A percentile compares a stretch with the other conserved stretches of the same genome.
Conservation (phyloP, 2,797 vertebrate species). For the Columba guinea region DNA sequence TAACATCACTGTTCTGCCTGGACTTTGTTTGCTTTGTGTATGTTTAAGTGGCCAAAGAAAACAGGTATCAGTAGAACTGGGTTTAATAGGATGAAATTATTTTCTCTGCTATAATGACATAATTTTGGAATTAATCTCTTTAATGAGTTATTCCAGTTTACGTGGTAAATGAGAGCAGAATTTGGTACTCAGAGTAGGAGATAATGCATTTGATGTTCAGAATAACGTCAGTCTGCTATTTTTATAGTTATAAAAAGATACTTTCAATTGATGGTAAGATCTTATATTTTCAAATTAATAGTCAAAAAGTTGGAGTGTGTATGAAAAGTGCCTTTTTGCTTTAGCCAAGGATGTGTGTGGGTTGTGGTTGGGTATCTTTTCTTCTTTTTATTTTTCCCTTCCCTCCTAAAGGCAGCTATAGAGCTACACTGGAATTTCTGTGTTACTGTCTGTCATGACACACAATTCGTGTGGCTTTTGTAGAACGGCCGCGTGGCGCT, state of each 20-base stretch:
- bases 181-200: background rate
- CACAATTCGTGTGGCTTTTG: background rate
- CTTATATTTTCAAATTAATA: background rate
- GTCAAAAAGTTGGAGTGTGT: background rate
- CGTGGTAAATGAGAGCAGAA: background rate
- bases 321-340: background rate
- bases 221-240: background rate
- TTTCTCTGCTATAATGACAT: background rate
- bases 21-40: background rate
- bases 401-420: background rate
- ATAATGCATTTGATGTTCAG: background rate
- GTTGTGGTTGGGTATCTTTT: background rate
- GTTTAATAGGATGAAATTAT: background rate
- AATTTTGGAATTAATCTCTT: background rate
- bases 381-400: rapidly evolving
- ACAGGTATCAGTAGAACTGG: background rate
- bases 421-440: background rate
- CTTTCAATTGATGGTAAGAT: background rate
- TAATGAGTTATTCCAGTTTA: background rate
- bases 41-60: background rate
- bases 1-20: background rate
- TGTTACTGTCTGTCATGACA: background rate
- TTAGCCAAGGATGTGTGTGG: background rate
- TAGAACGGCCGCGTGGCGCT: rapidly evolving
- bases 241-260: background rate